Base-by-base conservation (phyloP, 2,797 vertebrate genomes). In the Phataginus tricuspis region DNA sequence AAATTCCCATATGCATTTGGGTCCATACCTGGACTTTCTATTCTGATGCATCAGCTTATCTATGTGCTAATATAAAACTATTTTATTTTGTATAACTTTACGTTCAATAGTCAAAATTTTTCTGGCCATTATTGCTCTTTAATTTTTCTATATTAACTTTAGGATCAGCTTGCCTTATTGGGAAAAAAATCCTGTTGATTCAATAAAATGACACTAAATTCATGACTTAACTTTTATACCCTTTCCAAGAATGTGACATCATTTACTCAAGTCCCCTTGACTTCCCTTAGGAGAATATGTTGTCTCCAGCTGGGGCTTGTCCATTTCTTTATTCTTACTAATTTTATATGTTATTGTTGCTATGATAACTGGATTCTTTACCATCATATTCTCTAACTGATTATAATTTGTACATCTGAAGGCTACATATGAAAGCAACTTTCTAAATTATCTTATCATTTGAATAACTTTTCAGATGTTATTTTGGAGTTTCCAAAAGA, bases 321-420 rank as follows among this genome's bases (percentile, higher is more conserved):
- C 23, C 15, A 34, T 89, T 93, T 93, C 92, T 68, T 87, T 49
- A 87, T 59, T 75, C 31, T 49, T n/a, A 61, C n/a, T 77, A 91
- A 85, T 15, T 37, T 80, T 82, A 63, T 14, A 9, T 69, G 12
- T 53, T 39, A 7, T 23, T 68, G 27, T 51, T 34, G 25, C 11
- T 39, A 71, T 18, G 23, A 68, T 59, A 80, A 57, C 13, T 25
- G 8, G 7, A 88, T 91, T 69, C 31, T 19, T 71, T 5, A 7
- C 18, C 63, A 19, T 21, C 23, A 21, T 80, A 25, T 5, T 21
- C 23, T 94, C 42, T 75, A 42, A 10, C 10, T 34, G 19, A 21
- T 45, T 86, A 3, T 31, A 55, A n/a, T 90, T 72, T 74, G 7
- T 12, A 31, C 55, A 69, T 51, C 63, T 12, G n/a, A 89, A 72